Percentiles rank a stretch among this genome's conserved stretches.
Evolutionary conservation across 2,888 invertebrate genomes (phyloP).

Genomic region (Baronia brevicornis): DNA sequence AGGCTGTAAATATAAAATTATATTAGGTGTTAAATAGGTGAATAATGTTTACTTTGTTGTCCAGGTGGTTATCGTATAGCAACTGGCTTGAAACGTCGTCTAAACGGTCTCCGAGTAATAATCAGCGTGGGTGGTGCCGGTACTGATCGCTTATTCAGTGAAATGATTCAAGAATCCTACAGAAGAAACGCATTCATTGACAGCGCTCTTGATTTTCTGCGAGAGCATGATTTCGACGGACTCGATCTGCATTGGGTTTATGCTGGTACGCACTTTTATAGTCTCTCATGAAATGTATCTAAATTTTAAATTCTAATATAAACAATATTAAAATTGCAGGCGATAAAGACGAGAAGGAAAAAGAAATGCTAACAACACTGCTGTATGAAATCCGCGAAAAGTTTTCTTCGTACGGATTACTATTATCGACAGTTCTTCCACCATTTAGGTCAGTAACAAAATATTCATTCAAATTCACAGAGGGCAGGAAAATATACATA

Average conservation of each 20-base stretch:
- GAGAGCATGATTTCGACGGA: slow-evolving; percentile 85
- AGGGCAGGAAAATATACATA: too few species aligned
- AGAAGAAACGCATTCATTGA: slow-evolving; percentile 76
- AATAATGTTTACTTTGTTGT: slow-evolving; percentile 10
- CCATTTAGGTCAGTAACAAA: slow-evolving; percentile 63
- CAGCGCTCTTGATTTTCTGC: slow-evolving; percentile 79
- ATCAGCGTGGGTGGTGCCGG: slow-evolving; percentile 85
- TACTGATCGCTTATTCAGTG: slow-evolving; percentile 75
- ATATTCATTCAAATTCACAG: too few species aligned
- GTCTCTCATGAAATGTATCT: background rate
- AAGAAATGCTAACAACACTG: slow-evolving; percentile 68
- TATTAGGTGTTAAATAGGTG: too few species aligned
- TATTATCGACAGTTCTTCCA: slow-evolving; percentile 75
- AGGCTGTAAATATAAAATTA: too few species aligned
- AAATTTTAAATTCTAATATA: slow-evolving; percentile 5
- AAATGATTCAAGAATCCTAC: slow-evolving; percentile 74
- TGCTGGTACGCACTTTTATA: slow-evolving; percentile 56
- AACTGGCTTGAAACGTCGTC: slow-evolving; percentile 79
- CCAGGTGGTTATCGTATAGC: slow-evolving; percentile 83
- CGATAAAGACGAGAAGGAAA: slow-evolving; percentile 68
- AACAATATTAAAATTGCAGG: slow-evolving; percentile 32
- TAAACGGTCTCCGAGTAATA: slow-evolving; percentile 80
- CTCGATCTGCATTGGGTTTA: slow-evolving; percentile 88
- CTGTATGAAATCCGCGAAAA: slow-evolving; percentile 78
- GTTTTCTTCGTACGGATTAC: slow-evolving; percentile 73